Conservation (phyloP, 2,888 invertebrate genomes). For the Orthosia cruda region DNA sequence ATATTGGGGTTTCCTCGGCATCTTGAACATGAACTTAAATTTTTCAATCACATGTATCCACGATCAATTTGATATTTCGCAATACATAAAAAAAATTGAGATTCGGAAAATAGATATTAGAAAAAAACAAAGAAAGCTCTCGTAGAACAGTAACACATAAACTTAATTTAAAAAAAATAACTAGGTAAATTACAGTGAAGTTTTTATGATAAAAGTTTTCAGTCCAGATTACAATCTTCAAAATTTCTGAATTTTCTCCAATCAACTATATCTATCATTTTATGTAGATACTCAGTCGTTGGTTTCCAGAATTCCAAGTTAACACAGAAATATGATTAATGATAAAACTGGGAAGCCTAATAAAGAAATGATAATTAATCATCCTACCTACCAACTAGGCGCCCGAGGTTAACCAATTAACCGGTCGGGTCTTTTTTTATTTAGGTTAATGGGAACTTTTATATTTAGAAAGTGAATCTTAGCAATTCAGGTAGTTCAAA, state of each 20-base stretch:
- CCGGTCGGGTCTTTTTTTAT: constrained; percentile 38
- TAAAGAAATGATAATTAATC: constrained; percentile 64
- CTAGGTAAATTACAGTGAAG: too few species aligned
- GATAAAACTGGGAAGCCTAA: constrained; percentile 54
- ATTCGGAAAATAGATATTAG: neutral
- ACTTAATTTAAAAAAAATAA: too few species aligned
- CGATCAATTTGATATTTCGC: neutral
- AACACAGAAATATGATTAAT: constrained; percentile 63
- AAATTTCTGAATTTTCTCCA: constrained; percentile 1
- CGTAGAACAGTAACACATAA: neutral
- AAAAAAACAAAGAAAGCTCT: neutral
- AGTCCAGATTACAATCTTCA: neutral
- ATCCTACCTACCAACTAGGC: constrained; percentile 37
- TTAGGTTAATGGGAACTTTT: constrained; percentile 18
- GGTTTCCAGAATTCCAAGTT: constrained; percentile 36
- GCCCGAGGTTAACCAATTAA: constrained; percentile 46
- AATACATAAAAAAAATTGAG: neutral
- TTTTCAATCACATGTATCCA: neutral
- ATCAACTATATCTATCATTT: neutral
- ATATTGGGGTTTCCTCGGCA: neutral
- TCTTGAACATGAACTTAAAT: neutral
- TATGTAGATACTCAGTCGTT: neutral
- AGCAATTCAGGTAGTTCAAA: constrained; percentile 18
- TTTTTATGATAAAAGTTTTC: too few species aligned
- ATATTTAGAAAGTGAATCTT: constrained; percentile 31